Evolutionary conservation across 2,113 vertebrate species (phyloP).

Genomic region (Mustela nigripes): DNA sequence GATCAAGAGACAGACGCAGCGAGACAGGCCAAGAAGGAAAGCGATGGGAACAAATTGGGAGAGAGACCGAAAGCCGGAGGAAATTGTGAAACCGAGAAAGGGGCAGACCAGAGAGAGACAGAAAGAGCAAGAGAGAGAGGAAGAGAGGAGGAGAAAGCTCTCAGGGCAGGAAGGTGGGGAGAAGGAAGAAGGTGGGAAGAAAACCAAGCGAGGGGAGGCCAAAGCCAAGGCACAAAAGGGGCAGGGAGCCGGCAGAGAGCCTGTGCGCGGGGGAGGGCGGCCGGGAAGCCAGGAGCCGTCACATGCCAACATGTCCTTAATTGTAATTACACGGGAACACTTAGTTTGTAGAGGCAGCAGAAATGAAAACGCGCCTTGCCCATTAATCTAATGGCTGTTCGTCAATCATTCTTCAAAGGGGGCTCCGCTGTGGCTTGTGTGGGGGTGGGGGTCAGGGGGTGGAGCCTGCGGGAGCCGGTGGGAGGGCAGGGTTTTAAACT

Average conservation of each 20-base stretch:
- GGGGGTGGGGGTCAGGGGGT: background rate
- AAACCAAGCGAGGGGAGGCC: too few relatives aligned
- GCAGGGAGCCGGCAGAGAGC: background rate
- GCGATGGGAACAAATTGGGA: too few relatives aligned
- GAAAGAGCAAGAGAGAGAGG: too few relatives aligned
- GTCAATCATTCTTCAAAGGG: slow-evolving; percentile 52
- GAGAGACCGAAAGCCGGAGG: too few relatives aligned
- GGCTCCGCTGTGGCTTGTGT: background rate
- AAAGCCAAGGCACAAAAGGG: background rate
- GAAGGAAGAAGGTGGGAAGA: too few relatives aligned
- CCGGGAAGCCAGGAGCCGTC: background rate
- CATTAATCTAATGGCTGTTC: slow-evolving; percentile 67
- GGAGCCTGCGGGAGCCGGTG: background rate
- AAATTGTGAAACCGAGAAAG: too few relatives aligned
- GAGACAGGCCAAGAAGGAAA: background rate
- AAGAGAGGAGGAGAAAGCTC: too few relatives aligned
- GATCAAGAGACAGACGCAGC: background rate
- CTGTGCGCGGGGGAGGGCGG: too few relatives aligned
- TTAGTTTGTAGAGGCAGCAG: slow-evolving; percentile 58
- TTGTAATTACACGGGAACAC: slow-evolving; percentile 57
- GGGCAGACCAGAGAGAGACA: too few relatives aligned
- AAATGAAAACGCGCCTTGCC: background rate
- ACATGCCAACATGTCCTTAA: background rate
- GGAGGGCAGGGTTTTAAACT: background rate
- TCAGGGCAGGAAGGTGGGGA: too few relatives aligned